Evolutionary conservation across 2,888 invertebrate species (phyloP), one percentile per base, ranked within the genome.

Genomic region (Kuschelorhynchus macadamiae): DNA sequence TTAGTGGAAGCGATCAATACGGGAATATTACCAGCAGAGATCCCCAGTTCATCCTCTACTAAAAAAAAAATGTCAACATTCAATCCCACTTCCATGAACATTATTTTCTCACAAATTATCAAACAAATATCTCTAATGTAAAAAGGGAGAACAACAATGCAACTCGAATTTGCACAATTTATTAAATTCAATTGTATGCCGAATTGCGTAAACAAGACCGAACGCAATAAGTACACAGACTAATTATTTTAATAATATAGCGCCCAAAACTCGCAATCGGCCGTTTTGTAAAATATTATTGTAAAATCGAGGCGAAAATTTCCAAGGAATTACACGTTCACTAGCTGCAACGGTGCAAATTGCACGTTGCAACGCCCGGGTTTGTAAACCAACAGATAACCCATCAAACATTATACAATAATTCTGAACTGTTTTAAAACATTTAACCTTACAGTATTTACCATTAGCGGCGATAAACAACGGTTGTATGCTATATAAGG

Each of bases 251-350:
- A 64, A 56, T 64, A 64, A 64, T 42, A 55, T 25, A 53, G 42
- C 56, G 46, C 14, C 53, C 30, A 55, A 47, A 64, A 44, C 32
- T 52, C 42, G 61, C 61, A 61, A 61, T 53, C 41, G 32, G 52
- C 52, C 42, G 61, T 61, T 61, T 61, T 61, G 61, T 52, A 61
- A 61, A 63, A 63, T 64, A 56, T 21, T 39, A 49, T 63, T 63
- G 63, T 60, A 60, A 60, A 60, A 60, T 60, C 60, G 49, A 55
- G 32, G 41, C 41, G 42, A 63, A 46, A 55, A 55, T 63, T 55
- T 36, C 21, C 53, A 16, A 25, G 46, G 39, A 55, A 63, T 63
- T 63, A 44, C 62, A 63, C 62, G 62, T 63, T 53, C 61, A 55
- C 53, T 55, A 52, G 20, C 50, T 63, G 62, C 62, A 63, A 63